These are phyloP conservation scores for Epinephelus cyanopodus DNA, from an alignment of 2,113 vertebrate species.

Conservation along the genomic window DNA sequence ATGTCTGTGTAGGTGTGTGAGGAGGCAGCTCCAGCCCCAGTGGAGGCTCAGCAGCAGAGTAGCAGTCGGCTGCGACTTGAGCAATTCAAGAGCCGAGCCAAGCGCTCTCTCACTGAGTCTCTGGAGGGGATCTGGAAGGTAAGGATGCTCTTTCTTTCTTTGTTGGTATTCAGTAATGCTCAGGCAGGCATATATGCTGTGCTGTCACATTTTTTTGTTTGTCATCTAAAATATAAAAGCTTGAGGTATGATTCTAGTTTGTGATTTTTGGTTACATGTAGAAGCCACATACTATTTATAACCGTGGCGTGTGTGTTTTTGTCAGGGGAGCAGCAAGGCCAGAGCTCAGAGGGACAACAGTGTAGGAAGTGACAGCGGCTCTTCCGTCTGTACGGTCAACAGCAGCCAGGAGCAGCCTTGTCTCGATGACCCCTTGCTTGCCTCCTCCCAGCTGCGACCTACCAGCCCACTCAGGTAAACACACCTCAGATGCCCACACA, in stretches of 20 bases:
- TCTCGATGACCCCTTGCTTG: slow-evolving; percentile 61
- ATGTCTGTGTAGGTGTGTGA: slow-evolving; percentile 55
- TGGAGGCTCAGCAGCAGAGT: slow-evolving; percentile 85
- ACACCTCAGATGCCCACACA: neutral
- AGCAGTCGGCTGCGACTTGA: slow-evolving; percentile 91
- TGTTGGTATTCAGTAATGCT: neutral
- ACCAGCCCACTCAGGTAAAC: slow-evolving; percentile 80
- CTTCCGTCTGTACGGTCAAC: slow-evolving; percentile 81
- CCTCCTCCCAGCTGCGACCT: slow-evolving; percentile 57
- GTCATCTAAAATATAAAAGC: neutral
- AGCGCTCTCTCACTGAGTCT: slow-evolving; percentile 94
- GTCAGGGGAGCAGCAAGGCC: slow-evolving; percentile 90
- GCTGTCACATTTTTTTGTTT: neutral
- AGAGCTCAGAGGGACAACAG: slow-evolving; percentile 85
- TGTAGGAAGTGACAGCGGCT: slow-evolving; percentile 78
- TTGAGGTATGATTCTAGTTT: neutral
- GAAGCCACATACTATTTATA: neutral
- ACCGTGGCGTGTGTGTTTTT: slow-evolving; percentile 32
- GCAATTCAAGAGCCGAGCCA: slow-evolving; percentile 92
- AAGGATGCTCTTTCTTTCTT: neutral
- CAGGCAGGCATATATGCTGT: neutral
- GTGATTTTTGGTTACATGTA: neutral
- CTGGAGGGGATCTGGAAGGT: slow-evolving; percentile 93
- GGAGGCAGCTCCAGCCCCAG: slow-evolving; percentile 67
- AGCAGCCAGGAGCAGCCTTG: slow-evolving; percentile 70